Evolutionary conservation across 2,888 invertebrate genomes (phyloP).

Genomic region (Lepetodrilus schrolli): DNA sequence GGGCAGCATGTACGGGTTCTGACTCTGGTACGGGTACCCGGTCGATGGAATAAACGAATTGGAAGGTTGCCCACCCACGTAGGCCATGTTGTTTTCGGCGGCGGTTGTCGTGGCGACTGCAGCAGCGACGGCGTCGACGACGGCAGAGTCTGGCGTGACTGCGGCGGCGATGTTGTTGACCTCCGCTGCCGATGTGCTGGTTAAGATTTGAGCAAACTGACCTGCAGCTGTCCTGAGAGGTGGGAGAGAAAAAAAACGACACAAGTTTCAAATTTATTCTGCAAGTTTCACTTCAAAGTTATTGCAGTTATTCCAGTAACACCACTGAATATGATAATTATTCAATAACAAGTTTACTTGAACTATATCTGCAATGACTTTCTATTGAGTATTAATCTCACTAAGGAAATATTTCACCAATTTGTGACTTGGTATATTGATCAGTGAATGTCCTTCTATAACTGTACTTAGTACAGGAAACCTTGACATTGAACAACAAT

Average conservation of each 20-base stretch:
- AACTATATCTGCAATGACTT: too few species aligned
- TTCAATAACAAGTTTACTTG: too few species aligned
- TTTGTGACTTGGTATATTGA: too few species aligned
- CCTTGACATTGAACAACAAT: too few species aligned
- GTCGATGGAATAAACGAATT: conserved; percentile 42
- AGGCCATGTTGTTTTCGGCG: conserved; percentile 30
- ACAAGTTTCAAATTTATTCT: not conserved
- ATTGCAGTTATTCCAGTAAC: not conserved
- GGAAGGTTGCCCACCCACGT: conserved; percentile 45
- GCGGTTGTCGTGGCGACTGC: conserved; percentile 18
- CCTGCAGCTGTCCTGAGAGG: not conserved
- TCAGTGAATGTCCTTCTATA: too few species aligned
- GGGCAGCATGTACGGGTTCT: conserved; percentile 41
- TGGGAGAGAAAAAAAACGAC: not conserved
- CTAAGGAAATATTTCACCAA: too few species aligned
- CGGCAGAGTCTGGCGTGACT: not conserved
- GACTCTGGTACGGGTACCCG: conserved; percentile 43
- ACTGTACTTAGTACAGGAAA: too few species aligned
- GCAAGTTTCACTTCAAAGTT: not conserved
- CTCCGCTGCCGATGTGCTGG: not conserved
- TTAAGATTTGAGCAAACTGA: conserved; percentile 24
- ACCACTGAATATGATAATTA: not conserved
- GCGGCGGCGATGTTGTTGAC: not conserved
- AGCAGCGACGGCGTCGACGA: not conserved
- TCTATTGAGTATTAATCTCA: too few species aligned